Evolutionary conservation across 2,888 invertebrate genomes (phyloP).

Genomic region (Orgyia antiqua): DNA sequence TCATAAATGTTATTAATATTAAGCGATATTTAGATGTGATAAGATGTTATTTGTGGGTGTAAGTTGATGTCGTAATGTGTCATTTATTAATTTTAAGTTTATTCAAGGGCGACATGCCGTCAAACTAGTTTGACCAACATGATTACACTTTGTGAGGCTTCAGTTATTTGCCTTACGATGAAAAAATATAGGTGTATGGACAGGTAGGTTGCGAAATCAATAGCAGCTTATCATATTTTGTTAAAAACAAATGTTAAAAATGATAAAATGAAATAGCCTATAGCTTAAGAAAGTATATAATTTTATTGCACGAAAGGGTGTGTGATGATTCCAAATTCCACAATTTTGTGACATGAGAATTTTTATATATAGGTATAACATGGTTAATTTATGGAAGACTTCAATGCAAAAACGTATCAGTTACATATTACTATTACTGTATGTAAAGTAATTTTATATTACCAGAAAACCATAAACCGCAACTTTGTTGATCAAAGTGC

Average conservation of each 20-base stretch:
- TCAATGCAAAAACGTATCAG: too few species aligned
- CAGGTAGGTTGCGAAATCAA: conserved; percentile 2
- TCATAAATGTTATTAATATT: conserved; percentile 46
- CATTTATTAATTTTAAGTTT: conserved; percentile 43
- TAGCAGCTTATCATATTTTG: conserved; percentile 3
- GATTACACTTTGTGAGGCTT: conserved; percentile 35
- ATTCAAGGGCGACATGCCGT: conserved; percentile 55
- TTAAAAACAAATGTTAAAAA: too few species aligned
- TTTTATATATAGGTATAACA: too few species aligned
- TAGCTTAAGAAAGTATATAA: too few species aligned
- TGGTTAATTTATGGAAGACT: too few species aligned
- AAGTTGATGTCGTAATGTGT: conserved; percentile 54
- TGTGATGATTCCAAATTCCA: too few species aligned
- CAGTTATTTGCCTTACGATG: conserved; percentile 17
- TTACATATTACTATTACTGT: too few species aligned
- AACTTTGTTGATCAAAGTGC: conserved; percentile 39
- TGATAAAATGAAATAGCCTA: too few species aligned
- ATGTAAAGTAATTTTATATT: too few species aligned
- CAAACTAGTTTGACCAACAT: conserved; percentile 47
- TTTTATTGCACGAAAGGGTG: too few species aligned
- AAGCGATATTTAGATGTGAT: conserved; percentile 46
- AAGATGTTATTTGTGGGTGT: conserved; percentile 58
- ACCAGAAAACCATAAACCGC: conserved; percentile 27
- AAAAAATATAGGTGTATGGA: conserved; percentile 2
- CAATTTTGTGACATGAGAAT: too few species aligned